These are phyloP conservation scores for Galemys pyrenaicus DNA, from an alignment of 2,113 vertebrate species.

Conservation along the genomic window DNA sequence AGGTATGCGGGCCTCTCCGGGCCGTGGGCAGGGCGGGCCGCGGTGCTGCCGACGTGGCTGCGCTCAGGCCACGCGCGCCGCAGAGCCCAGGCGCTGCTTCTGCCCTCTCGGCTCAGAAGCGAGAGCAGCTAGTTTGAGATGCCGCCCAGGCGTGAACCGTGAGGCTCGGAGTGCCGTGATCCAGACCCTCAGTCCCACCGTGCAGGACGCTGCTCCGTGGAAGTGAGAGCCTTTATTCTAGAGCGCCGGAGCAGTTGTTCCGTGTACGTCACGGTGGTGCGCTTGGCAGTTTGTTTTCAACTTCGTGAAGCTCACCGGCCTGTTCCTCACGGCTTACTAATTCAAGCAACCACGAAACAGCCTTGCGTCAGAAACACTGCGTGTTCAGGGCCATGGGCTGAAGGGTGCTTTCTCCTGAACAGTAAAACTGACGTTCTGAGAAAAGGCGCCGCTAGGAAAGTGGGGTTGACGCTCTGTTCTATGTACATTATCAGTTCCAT, in stretches of 20 bases:
- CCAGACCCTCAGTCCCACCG: not conserved
- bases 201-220: not conserved
- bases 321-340: not conserved
- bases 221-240: too few relatives aligned
- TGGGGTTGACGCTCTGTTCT: not conserved
- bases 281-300: not conserved
- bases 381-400: not conserved
- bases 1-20: slow-evolving; percentile 49
- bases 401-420: not conserved
- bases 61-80: not conserved
- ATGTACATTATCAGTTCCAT: not conserved
- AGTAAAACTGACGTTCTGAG: not conserved
- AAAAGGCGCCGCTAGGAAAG: too few relatives aligned
- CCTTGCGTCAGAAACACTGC: not conserved
- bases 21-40: too few relatives aligned
- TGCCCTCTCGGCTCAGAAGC: not conserved
- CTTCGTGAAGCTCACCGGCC: not conserved
- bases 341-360: not conserved
- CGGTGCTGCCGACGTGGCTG: too few relatives aligned
- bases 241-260: not conserved
- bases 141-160: not conserved
- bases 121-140: not conserved
- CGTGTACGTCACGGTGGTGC: not conserved
- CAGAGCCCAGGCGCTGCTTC: not conserved
- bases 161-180: not conserved